These are phyloP conservation scores for Xiphophorus birchmanni DNA, from an alignment of 2,797 vertebrate genomes.

Conservation along the genomic window DNA sequence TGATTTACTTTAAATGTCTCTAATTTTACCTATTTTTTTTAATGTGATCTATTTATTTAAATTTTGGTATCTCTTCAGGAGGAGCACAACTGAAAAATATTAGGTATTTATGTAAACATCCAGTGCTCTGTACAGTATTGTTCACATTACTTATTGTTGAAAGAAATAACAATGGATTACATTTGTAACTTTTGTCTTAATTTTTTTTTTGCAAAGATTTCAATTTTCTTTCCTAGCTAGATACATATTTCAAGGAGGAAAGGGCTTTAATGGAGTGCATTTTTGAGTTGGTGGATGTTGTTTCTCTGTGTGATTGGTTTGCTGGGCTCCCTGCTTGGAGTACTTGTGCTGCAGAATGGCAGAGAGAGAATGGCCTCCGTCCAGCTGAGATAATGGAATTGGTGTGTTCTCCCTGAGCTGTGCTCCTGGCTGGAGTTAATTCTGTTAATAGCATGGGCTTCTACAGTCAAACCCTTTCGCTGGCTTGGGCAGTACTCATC, in stretches of 20 bases:
- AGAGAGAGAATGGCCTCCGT: constrained; percentile 75
- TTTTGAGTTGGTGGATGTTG: constrained; percentile 75
- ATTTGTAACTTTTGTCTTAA: constrained; percentile 58
- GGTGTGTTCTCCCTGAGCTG: constrained; percentile 83
- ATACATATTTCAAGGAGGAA: constrained; percentile 82
- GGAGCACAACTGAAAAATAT: not conserved
- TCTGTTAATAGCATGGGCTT: constrained; percentile 83
- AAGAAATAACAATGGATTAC: constrained; percentile 57
- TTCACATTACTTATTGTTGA: constrained; percentile 49
- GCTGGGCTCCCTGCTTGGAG: constrained; percentile 67
- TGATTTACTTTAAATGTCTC: constrained; percentile 15
- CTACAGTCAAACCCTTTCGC: constrained; percentile 64
- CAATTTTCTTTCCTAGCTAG: constrained; percentile 68
- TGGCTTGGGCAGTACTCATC: constrained; percentile 54
- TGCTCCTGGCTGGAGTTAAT: constrained; percentile 84
- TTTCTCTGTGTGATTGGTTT: constrained; percentile 67
- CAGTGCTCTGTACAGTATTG: constrained; percentile 45
- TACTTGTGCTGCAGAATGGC: constrained; percentile 75
- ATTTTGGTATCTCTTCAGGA: constrained; percentile 26
- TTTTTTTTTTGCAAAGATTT: constrained; percentile 60
- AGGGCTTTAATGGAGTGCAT: constrained; percentile 76
- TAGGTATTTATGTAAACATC: constrained; percentile 52
- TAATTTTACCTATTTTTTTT: constrained; percentile 5
- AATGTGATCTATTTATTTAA: not conserved
- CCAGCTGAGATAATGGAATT: constrained; percentile 88